Base-by-base conservation (phyloP, 2,113 vertebrate species). In the Oryzias celebensis region DNA sequence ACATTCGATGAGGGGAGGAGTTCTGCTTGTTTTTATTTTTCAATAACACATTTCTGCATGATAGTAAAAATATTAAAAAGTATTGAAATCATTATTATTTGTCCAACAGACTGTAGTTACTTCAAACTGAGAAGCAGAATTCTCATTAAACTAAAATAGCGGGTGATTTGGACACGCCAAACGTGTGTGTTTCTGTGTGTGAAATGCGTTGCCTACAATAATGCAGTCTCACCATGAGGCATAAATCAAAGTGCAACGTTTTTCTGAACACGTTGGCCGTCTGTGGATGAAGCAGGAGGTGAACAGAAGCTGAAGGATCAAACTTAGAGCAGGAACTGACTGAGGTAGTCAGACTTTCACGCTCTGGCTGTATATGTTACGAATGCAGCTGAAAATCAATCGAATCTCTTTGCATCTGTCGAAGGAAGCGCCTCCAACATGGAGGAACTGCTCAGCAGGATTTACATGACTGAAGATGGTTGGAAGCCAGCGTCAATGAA, bases 291-390 rank as follows among this genome's bases (percentile, higher is more conserved):
- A 52, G 10, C 42, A 6, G 6, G 49, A 55, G 24, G n/a, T 1
- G 22, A n/a, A 24, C 57, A 20, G 14, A 41, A 1, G 57, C 16
- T 20, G 58, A 46, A 51, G 24, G 53, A 44, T 47, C 24, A 24
- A 73, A 68, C 67, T 2, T 6, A 54, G 18, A 45, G 14, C 46
- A 22, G 20, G 47, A 18, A 60, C 36, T 80, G 82, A 60, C 45
- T 81, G 82, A 86, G 80, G 84, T 83, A 86, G 81, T 72, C 71
- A 18, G 68, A 68, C 54, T 48, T 58, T 55, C 24, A 41, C 52
- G 17, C 17, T 43, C 20, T 26, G 64, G 3, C 41, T 24, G n/a
- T 65, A 8, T 18, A 44, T 43, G 68, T 14, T 12, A 77, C 31
- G 61, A 58, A 45, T 65, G 44, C 68, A 52, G 69, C 52, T 31